Evolutionary conservation across 2,113 vertebrate species (phyloP).

Genomic region (Catagonus wagneri): DNA sequence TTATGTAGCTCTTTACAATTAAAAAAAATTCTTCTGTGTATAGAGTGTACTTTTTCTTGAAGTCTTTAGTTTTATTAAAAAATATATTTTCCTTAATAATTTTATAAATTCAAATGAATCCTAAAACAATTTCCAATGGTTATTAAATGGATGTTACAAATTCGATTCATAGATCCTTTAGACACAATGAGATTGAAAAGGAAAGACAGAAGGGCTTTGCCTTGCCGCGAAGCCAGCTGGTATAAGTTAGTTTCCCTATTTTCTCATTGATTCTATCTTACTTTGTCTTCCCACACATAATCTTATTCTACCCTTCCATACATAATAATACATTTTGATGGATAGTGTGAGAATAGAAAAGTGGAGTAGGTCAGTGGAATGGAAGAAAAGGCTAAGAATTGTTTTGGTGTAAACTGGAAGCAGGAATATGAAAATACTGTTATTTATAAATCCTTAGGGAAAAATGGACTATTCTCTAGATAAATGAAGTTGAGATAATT

Average conservation of each 20-base stretch:
- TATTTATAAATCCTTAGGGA: background rate
- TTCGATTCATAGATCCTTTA: background rate
- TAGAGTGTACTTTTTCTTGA: background rate
- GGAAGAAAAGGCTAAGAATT: background rate
- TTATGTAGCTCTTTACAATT: background rate
- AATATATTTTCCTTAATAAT: background rate
- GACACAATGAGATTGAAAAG: background rate
- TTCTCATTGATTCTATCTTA: background rate
- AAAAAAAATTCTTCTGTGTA: background rate
- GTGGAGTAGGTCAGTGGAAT: background rate
- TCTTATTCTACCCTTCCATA: background rate
- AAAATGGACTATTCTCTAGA: background rate
- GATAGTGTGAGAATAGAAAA: background rate
- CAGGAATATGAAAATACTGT: background rate
- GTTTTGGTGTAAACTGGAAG: background rate
- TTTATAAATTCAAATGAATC: background rate
- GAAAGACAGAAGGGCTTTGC: background rate
- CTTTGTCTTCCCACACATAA: background rate
- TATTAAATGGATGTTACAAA: background rate
- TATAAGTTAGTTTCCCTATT: background rate
- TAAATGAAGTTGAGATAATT: conserved; percentile 7
- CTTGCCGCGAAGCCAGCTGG: background rate
- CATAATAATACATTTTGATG: background rate
- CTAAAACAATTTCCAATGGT: background rate
- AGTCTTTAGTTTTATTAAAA: background rate